Evolutionary conservation across 2,888 invertebrate species (phyloP).

Genomic region (Nomada goodeniana): DNA sequence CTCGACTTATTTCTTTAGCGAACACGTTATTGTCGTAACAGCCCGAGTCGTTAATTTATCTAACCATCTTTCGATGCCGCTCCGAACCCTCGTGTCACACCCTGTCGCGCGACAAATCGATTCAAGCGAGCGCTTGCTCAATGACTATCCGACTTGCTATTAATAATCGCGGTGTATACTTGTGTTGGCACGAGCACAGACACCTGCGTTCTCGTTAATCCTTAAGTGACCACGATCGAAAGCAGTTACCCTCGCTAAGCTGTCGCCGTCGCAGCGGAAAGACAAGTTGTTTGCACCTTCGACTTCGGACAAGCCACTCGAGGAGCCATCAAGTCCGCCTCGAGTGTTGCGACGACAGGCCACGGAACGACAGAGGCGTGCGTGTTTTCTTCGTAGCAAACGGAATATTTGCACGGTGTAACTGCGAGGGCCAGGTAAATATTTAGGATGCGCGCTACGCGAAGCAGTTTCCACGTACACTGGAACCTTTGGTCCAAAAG

Average conservation of each 20-base stretch:
- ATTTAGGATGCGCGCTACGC: constrained; percentile 72
- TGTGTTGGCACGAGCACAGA: neutral
- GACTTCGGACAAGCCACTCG: constrained; percentile 42
- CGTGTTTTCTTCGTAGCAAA: constrained; percentile 69
- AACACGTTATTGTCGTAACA: neutral
- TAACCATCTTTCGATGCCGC: neutral
- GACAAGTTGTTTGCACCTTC: constrained; percentile 46
- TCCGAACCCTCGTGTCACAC: neutral
- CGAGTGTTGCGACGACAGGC: constrained; percentile 50
- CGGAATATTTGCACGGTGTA: constrained; percentile 73
- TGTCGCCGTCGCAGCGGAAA: constrained; percentile 22
- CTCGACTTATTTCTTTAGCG: neutral
- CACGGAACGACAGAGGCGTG: constrained; percentile 46
- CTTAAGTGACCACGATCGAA: constrained; percentile 19
- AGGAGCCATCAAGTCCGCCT: constrained; percentile 52
- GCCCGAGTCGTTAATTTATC: neutral
- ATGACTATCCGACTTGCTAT: neutral
- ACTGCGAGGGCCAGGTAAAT: constrained; percentile 72
- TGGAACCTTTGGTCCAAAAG: constrained; percentile 46
- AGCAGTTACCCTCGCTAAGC: constrained; percentile 6
- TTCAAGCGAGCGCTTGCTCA: neutral
- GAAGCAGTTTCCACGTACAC: constrained; percentile 66
- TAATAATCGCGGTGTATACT: neutral
- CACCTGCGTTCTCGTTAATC: constrained; percentile 19
- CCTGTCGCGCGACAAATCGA: neutral